Base-by-base conservation (phyloP, 2,113 vertebrate genomes). In the Charina bottae region DNA sequence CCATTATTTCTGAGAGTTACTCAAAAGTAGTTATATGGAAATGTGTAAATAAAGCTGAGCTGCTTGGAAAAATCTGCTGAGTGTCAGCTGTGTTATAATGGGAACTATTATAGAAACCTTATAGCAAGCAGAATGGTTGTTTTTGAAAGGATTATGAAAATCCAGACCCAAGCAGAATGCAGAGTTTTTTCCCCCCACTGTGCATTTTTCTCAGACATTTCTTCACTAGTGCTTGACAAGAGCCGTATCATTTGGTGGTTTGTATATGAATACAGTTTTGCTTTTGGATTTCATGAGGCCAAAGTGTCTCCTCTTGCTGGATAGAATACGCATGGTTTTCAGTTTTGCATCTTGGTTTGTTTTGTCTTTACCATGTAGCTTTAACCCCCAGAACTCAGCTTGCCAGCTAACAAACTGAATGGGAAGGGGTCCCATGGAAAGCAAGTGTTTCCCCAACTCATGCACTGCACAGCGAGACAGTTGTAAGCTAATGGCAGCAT, bases 281-380 rank as follows among this genome's bases (percentile, higher is more conserved):
- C 19, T 46, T 56, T 6, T 83, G 37, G 37, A 19, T 11, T 23
- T 24, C 37, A 11, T 89, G 83, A 58, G 37, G 60, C 54, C 28
- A 37, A 13, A 60, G 68, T 42, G 2, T 64, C 13, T 59, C 55
- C 26, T 83, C 88, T 59, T 2, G 6, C 28, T 37, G 33, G 28
- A 28, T 6, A 6, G 15, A 19, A 37, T 62, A 10, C 11, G 46
- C 11, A 49, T 2, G 15, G 53, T 72, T 56, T 33, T 78, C 4
- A 54, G 24, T 68, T 24, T 0, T 87, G 24, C 26, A 3, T 33
- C n/a, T 1, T 0, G 0, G n/a, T 90, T 88, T 88, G 0, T 0
- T 8, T 8, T 84, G 83, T 49, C 49, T 64, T 13, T 6, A 0
- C 13, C 0, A 55, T 24, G 0, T 0, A 28, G 83, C 17, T 72